These are phyloP conservation scores for Dendroctonus valens DNA, from an alignment of 1,140 invertebrate species.

Conservation along the genomic window DNA sequence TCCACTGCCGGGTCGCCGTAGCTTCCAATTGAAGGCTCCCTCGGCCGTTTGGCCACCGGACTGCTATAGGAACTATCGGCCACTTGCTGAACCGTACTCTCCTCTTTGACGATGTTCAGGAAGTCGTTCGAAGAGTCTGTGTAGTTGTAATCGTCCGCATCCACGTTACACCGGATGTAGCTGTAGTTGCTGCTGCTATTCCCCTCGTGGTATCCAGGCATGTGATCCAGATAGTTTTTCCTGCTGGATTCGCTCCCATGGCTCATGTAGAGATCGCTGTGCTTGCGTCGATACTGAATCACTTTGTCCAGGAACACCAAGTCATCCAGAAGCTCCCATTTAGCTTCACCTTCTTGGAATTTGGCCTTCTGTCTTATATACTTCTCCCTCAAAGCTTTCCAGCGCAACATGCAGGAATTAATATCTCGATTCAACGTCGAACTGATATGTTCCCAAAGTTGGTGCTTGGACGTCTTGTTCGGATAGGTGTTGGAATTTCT, in stretches of 20 bases:
- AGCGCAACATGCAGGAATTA: constrained; percentile 37
- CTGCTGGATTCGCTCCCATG: not conserved
- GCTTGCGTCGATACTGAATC: constrained; percentile 40
- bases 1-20: not conserved
- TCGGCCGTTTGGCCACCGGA: constrained; percentile 7
- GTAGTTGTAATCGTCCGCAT: constrained; percentile 28
- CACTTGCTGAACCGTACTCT: constrained; percentile 32
- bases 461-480: constrained; percentile 36
- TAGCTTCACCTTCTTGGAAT: constrained; percentile 37
- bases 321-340: constrained; percentile 42
- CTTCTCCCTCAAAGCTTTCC: constrained; percentile 43
- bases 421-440: constrained; percentile 33
- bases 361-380: constrained; percentile 43
- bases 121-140: constrained; percentile 36
- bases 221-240: not conserved
- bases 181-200: constrained; percentile 8
- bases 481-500: constrained; percentile 38
- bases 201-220: not conserved
- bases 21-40: constrained; percentile 31
- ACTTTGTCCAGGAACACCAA: constrained; percentile 40
- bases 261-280: constrained; percentile 6
- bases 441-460: constrained; percentile 37
- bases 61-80: constrained; percentile 34
- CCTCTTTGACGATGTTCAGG: constrained; percentile 30
- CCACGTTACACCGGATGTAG: constrained; percentile 15